Percentiles rank a stretch among this genome's conserved stretches.
phyloP scores from a whole-genome alignment of 2,888 invertebrate genomes.

The Ceratothoa steindachneri region DNA sequence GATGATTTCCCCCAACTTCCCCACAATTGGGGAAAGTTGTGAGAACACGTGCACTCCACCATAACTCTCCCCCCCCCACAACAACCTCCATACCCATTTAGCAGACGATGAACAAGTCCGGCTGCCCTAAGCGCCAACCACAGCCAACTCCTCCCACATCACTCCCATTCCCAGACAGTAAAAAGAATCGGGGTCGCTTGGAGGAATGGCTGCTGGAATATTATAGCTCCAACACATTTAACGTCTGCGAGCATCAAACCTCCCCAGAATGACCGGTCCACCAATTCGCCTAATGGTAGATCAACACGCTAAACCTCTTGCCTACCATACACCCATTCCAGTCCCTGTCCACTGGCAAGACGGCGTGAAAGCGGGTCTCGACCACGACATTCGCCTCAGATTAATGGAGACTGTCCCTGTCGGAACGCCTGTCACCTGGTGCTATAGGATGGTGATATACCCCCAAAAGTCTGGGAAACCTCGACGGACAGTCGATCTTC shows the following conservation, averaged over 20 bases:
- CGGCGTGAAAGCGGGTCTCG: conserved; percentile 17
- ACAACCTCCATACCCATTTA: too few relatives aligned
- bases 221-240: conserved; percentile 17
- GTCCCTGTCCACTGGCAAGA: conserved; percentile 23
- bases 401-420: conserved; percentile 12
- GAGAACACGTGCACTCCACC: too few relatives aligned
- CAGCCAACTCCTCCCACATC: too few relatives aligned
- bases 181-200: too few relatives aligned
- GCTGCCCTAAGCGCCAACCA: too few relatives aligned
- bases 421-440: conserved; percentile 14
- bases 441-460: conserved; percentile 22
- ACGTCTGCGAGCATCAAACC: too few relatives aligned
- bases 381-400: conserved; percentile 16
- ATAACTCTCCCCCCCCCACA: too few relatives aligned
- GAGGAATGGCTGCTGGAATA: too few relatives aligned
- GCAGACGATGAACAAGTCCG: too few relatives aligned
- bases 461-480: conserved; percentile 21
- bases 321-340: conserved; percentile 18
- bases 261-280: too few relatives aligned
- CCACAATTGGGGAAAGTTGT: conserved; percentile 26
- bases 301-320: conserved; percentile 10
- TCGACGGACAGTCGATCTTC: too few relatives aligned
- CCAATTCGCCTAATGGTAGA: conserved; percentile 19
- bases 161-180: too few relatives aligned
- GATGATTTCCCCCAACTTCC: conserved; percentile 21